Conservation (phyloP, 1,140 invertebrate species). For the Globodera rostochiensis region DNA sequence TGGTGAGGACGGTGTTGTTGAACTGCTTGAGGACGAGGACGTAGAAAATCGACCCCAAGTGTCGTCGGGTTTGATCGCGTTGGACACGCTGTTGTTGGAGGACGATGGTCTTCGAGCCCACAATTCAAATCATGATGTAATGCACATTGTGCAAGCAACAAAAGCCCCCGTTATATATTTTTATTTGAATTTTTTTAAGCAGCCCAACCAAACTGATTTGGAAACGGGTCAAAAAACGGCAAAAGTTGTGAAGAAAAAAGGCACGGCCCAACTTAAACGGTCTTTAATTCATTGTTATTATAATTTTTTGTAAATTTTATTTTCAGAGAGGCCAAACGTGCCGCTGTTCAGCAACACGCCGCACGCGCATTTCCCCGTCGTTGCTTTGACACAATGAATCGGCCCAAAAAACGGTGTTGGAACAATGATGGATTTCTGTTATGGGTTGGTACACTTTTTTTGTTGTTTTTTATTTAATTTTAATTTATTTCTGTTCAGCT, state of each 20-base stretch:
- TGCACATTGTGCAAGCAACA: too few relatives aligned
- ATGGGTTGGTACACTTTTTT: slow-evolving; percentile 26
- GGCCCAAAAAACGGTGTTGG: slow-evolving; percentile 43
- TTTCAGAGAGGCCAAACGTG: slow-evolving; percentile 16
- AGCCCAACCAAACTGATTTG: background rate
- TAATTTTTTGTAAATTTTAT: background rate
- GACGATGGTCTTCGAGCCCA: background rate
- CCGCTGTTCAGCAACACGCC: slow-evolving; percentile 13
- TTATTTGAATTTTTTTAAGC: background rate
- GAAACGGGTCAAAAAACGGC: background rate
- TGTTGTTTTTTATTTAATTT: slow-evolving; percentile 15
- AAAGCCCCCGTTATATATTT: too few relatives aligned
- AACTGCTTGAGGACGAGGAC: background rate
- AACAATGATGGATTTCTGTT: slow-evolving; percentile 29
- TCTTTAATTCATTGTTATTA: background rate
- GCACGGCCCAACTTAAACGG: background rate
- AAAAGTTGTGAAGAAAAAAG: slow-evolving; percentile 3
- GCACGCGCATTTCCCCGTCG: background rate
- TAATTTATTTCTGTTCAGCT: slow-evolving; percentile 39
- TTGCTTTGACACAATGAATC: slow-evolving; percentile 12
- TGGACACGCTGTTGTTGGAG: slow-evolving; percentile 1
- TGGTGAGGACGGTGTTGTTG: background rate
- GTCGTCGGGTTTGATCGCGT: background rate
- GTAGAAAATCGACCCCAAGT: too few relatives aligned
- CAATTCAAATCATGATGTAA: background rate